phyloP scores from a whole-genome alignment of 2,113 vertebrate species.

The Xenopus tropicalis region DNA sequence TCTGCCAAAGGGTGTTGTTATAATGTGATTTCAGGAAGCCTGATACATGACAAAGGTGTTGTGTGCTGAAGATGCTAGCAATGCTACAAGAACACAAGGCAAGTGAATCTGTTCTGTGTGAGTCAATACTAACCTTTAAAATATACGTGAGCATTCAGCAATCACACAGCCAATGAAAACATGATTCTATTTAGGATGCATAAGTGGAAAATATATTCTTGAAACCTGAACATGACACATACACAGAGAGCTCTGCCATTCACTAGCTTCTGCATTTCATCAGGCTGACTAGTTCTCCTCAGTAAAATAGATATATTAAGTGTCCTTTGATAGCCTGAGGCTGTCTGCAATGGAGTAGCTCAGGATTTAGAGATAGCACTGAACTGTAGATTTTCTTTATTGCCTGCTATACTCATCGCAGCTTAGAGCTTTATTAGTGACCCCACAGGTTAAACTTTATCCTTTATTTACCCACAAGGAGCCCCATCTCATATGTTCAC shows the following conservation, averaged over 20 bases:
- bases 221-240: constrained; percentile 1
- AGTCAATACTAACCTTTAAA: background rate
- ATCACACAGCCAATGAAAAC: constrained; percentile 2
- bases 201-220: background rate
- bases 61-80: no score
- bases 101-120: no score
- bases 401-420: background rate
- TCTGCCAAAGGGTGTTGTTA: no score
- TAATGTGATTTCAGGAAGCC: no score
- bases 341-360: background rate
- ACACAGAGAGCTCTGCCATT: background rate
- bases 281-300: background rate
- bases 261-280: background rate
- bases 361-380: constrained; percentile 2
- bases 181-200: background rate
- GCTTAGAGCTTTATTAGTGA: constrained; percentile 8
- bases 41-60: no score
- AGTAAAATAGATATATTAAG: constrained; percentile 11
- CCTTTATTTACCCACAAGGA: constrained; percentile 7
- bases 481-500: background rate
- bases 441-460: constrained; percentile 8
- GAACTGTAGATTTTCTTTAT: constrained; percentile 10
- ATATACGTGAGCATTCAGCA: background rate
- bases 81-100: no score
- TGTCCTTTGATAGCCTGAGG: constrained; percentile 1